Evolutionary conservation across 1,140 invertebrate species (phyloP).

Genomic region (Muscidifurax raptorellus): DNA sequence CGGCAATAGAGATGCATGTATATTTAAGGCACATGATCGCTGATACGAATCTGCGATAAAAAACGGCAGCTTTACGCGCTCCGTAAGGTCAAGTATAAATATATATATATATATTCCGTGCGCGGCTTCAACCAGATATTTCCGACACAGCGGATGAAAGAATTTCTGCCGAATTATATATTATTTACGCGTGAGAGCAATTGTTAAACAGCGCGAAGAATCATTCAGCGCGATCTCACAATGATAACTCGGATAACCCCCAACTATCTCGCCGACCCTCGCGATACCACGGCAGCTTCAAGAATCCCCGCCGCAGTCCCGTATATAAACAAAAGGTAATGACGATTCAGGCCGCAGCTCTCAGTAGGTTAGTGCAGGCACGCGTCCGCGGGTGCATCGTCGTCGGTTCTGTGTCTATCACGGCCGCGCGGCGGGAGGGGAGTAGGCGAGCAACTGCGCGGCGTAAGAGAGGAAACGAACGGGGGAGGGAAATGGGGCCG

Average conservation of each 20-base stretch:
- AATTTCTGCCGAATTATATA: not conserved
- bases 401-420: conserved; percentile 9
- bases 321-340: not conserved
- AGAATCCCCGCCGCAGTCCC: not conserved
- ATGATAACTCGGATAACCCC: conserved; percentile 24
- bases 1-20: conserved; percentile 56
- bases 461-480: conserved; percentile 45
- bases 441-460: not conserved
- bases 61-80: conserved; percentile 18
- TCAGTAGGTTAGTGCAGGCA: conserved; percentile 63
- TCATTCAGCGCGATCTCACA: not conserved
- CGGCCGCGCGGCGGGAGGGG: not conserved
- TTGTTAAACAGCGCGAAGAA: no score
- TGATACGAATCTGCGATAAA: conserved; percentile 63
- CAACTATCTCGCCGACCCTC: not conserved
- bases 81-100: not conserved
- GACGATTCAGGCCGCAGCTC: conserved; percentile 37
- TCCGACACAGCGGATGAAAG: no score
- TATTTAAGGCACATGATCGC: conserved; percentile 66
- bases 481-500: conserved; percentile 42
- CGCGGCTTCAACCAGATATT: no score
- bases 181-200: no score
- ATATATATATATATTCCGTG: no score
- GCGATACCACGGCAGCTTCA: not conserved
- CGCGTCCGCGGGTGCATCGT: conserved; percentile 54